Percentiles rank a stretch among this genome's conserved stretches.
Conservation (phyloP, 2,797 vertebrate species). For the Phrynocephalus vlangalii region DNA sequence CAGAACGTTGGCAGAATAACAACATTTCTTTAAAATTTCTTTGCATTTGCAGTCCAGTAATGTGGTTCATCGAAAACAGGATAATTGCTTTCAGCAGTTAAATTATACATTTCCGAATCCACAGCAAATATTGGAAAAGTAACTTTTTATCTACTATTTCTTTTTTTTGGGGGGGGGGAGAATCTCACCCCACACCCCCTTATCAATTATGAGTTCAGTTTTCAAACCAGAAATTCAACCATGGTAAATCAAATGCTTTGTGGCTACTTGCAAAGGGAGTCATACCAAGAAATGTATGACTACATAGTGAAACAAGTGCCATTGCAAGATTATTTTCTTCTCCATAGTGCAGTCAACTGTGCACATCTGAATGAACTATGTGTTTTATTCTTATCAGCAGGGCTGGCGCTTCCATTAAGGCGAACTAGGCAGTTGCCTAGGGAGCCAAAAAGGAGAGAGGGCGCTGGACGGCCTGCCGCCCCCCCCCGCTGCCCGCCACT, state of each 20-base stretch:
- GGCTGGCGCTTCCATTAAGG: no score
- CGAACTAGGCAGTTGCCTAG: no score
- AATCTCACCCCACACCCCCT: neutral
- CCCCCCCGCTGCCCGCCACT: no score
- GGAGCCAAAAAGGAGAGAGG: no score
- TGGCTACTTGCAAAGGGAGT: neutral
- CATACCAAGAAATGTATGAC: neutral
- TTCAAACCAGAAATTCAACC: no score
- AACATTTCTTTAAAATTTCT: neutral
- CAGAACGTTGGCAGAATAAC: conserved; percentile 1
- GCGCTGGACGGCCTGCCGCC: no score
- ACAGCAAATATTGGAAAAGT: neutral
- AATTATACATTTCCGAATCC: neutral
- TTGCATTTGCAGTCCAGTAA: neutral
- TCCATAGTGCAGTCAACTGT: neutral
- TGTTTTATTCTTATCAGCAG: neutral
- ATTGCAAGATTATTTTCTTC: neutral
- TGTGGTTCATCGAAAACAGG: neutral
- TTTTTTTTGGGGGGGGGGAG: neutral
- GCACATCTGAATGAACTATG: conserved; percentile 13
- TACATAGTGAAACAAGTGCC: neutral
- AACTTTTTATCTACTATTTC: neutral
- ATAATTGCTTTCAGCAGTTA: neutral
- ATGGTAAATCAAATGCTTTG: neutral
- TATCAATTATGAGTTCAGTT: no score